Evolutionary conservation across 2,113 vertebrate genomes (phyloP), one percentile per base, ranked within the genome.

Genomic region (Miniopterus natalensis): DNA sequence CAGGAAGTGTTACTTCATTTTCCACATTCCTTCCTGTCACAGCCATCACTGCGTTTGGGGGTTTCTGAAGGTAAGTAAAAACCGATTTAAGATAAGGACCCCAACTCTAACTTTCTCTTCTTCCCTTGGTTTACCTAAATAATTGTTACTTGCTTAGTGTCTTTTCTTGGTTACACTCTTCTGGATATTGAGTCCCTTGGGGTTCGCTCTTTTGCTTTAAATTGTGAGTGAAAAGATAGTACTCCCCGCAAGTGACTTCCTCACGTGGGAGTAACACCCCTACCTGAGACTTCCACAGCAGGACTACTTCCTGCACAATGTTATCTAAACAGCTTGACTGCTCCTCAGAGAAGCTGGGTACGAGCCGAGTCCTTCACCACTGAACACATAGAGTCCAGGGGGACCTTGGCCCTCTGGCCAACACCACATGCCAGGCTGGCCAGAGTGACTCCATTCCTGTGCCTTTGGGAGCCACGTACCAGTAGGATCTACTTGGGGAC

Each of bases 1-100:
- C 51, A 42, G 9, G 40, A 47, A 77, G 21, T 42, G n/a, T 20
- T 9, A 74, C 61, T 79, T 86, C 49, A 27, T 88, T 40, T 36
- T 27, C 66, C 12, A 17, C 57, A 90, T 70, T 57, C 51, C 57
- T 59, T 29, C 40, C 36, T 40, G 17, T 61, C 70, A 17, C 14
- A 9, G 13, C 49, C 5, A 17, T 45, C 73, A 15, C 47, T 70
- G 42, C 74, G 15, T 42, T 94, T 78, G 13, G 49, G 31, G 51
- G 93, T 88, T 88, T 66, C n/a, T 90, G 57, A 53, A 75, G 85
- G 77, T 45, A 63, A 83, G 55, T 40, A 66, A 57, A 66, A 90
- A 65, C 4, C 63, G 40, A 31, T 42, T 47, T 31, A 84, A 47
- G 70, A 11, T 6, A 86, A 42, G 20, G 74, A 89, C 75, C 63